Conservation (phyloP, 2,797 vertebrate genomes). For the Podarcis siculus region DNA sequence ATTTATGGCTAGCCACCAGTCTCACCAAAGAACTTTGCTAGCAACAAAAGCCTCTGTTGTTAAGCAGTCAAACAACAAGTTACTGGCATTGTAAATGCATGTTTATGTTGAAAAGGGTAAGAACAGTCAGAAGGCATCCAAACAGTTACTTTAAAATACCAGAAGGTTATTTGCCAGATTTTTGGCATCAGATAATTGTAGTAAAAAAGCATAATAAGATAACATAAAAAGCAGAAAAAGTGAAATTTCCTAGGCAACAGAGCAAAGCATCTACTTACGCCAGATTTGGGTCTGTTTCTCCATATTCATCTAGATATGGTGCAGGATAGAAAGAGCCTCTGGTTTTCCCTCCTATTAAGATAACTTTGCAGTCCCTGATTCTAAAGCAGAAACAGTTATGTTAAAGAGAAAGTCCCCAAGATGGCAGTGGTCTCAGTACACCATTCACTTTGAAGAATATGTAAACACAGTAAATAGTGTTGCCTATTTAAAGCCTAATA, state of each 20-base stretch:
- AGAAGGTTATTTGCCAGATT: neutral
- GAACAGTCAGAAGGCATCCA: neutral
- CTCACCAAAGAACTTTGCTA: neutral
- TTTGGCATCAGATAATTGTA: neutral
- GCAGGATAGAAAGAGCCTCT: slow-evolving; percentile 93
- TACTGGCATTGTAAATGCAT: neutral
- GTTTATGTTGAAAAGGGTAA: neutral
- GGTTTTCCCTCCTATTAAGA: slow-evolving; percentile 93
- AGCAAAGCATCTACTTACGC: slow-evolving; percentile 80
- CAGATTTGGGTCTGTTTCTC: slow-evolving; percentile 96
- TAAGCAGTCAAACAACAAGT: neutral
- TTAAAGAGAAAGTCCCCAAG: slow-evolving; percentile 25
- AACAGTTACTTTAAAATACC: neutral
- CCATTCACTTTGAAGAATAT: neutral
- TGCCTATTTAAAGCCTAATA: too few relatives aligned
- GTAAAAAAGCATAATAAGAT: neutral
- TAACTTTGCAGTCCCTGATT: slow-evolving; percentile 94
- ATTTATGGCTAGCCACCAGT: neutral
- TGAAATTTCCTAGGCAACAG: neutral
- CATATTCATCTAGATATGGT: slow-evolving; percentile 97
- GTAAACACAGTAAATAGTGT: neutral
- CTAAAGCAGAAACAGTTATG: slow-evolving; percentile 73
- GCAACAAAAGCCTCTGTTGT: neutral
- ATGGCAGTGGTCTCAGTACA: neutral
- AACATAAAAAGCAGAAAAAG: neutral